Conservation (phyloP, 2,888 invertebrate species). For the Drosophila melanocephala region DNA sequence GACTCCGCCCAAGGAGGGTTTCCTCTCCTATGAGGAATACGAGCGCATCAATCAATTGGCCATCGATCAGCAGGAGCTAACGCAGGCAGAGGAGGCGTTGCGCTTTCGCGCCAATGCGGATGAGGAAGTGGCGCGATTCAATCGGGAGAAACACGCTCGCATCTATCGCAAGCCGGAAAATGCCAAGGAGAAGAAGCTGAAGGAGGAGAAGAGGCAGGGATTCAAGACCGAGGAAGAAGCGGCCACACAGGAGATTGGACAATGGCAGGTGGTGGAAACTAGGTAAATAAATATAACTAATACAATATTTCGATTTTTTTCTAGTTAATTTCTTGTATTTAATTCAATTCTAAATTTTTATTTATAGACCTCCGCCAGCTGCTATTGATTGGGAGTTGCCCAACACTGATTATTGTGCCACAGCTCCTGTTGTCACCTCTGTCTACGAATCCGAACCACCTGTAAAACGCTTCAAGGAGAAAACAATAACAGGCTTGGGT, state of each 20-base stretch:
- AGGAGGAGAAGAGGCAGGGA: conserved; percentile 86
- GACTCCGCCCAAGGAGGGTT: conserved; percentile 91
- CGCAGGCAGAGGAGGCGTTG: conserved; percentile 85
- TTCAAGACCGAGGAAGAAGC: conserved; percentile 86
- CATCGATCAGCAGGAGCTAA: conserved; percentile 86
- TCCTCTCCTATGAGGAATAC: conserved; percentile 89
- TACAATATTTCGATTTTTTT: not conserved
- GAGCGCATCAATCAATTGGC: conserved; percentile 86
- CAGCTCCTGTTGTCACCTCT: conserved; percentile 74
- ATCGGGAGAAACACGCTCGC: conserved; percentile 83
- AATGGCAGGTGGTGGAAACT: conserved; percentile 90
- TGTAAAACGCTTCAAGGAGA: conserved; percentile 85
- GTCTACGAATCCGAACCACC: conserved; percentile 76
- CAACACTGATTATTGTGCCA: conserved; percentile 83
- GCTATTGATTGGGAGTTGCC: conserved; percentile 91
- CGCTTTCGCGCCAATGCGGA: conserved; percentile 86
- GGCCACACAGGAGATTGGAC: conserved; percentile 89
- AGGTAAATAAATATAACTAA: conserved; percentile 85
- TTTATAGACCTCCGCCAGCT: conserved; percentile 66
- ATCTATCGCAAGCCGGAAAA: conserved; percentile 77
- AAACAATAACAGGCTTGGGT: conserved; percentile 78
- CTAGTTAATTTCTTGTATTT: not conserved
- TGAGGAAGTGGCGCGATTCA: conserved; percentile 85
- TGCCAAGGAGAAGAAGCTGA: conserved; percentile 76
- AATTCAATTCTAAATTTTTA: no score